Base-by-base conservation (phyloP, 53 echinoderm and acorn worm species). In the Henricia sp. region DNA sequence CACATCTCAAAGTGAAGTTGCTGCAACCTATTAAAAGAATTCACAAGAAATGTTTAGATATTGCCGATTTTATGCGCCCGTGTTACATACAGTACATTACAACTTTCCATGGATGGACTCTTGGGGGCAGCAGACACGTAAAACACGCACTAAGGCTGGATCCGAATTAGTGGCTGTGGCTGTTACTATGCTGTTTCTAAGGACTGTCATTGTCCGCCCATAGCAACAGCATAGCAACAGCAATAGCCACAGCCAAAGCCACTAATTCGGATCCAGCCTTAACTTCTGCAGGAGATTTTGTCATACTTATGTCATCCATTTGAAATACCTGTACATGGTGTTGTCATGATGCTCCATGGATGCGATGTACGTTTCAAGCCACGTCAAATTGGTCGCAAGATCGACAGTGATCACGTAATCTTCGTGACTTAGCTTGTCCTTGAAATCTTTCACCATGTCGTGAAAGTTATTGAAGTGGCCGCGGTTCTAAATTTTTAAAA, bases 401-500 rank as follows among this genome's bases (percentile, higher is more conserved):
- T 96, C 96, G 29, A 77, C 77, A 8, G 91, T 87, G 28, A 94
- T 85, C 48, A 89, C 68, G 90, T 88, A 96, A 48, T 96, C 96
- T 85, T 96, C 96, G 48, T 96, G 96, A 69, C 96, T 90, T 58
- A 96, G 75, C 16, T 90, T 96, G 42, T 70, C 89, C 77, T 94
- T 91, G 37, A 96, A 96, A 59, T 96, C 96, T 33, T 87, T 86
- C 30, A 96, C 96, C 94, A 94, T 94, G 57, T 94, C 96, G 59
- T 94, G 85, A 69, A 96, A 96, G 53, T 96, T 83, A 33, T 89
- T 85, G 71, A 90, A 96, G 28, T 91, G 68, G 0, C 94, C 91
- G 30, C 90, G 89, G 40, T 90, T 89, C 96, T 96, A 44, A 44
- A 9, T 6, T n/a, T n/a, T n/a, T n/a, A n/a, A n/a, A n/a, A n/a